phyloP scores from a whole-genome alignment of 2,888 invertebrate genomes.

The Dromius quadrimaculatus region DNA sequence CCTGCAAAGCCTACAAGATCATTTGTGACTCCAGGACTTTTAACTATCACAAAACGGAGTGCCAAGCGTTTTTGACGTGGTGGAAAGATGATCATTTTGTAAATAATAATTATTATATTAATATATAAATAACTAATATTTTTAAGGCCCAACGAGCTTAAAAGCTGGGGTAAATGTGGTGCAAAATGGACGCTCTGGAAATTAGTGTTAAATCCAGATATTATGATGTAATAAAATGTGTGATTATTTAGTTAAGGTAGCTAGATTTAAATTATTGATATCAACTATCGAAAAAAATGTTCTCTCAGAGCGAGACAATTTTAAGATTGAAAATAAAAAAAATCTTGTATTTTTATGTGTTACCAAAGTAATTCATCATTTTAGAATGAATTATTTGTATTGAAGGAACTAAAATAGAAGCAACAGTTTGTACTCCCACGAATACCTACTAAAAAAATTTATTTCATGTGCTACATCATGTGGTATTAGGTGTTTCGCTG shows the following conservation, averaged over 20 bases:
- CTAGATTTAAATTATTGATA: slow-evolving; percentile 60
- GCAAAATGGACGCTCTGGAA: slow-evolving; percentile 46
- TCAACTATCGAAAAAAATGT: slow-evolving; percentile 46
- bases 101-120: slow-evolving; percentile 46
- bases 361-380: slow-evolving; percentile 45
- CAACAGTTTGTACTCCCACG: slow-evolving; percentile 27
- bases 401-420: slow-evolving; percentile 25
- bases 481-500: slow-evolving; percentile 32
- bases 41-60: slow-evolving; percentile 26
- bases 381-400: slow-evolving; percentile 46
- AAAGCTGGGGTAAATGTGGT: slow-evolving; percentile 38
- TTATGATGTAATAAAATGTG: slow-evolving; percentile 60
- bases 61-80: slow-evolving; percentile 33
- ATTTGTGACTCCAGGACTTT: slow-evolving; percentile 25
- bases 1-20: background rate
- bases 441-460: slow-evolving; percentile 20
- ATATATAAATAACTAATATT: slow-evolving; percentile 42
- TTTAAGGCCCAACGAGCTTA: slow-evolving; percentile 15
- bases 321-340: slow-evolving; percentile 44
- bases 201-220: slow-evolving; percentile 51
- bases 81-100: slow-evolving; percentile 48
- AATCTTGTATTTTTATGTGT: slow-evolving; percentile 51
- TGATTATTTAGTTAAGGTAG: slow-evolving; percentile 63
- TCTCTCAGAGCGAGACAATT: slow-evolving; percentile 45
- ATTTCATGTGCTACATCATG: slow-evolving; percentile 38